Evolutionary conservation across 2,113 vertebrate species (phyloP), one percentile per base, ranked within the genome.

Genomic region (Lasiurus borealis): DNA sequence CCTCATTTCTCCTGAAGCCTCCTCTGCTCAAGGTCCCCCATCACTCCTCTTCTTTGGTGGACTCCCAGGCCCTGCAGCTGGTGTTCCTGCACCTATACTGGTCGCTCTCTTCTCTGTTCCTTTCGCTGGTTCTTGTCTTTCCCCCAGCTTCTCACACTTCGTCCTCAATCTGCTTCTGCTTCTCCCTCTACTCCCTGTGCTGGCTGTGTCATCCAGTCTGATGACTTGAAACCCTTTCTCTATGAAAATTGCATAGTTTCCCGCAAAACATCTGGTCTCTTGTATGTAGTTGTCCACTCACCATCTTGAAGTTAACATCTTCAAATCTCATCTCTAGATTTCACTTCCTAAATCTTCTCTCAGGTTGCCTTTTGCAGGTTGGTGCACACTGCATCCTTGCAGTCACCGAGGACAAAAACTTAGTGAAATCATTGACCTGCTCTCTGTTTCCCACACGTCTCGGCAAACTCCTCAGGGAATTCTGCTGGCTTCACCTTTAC

Each of bases 11-110:
- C 77, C 44, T 52, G 64, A 34, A 12, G 0, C 72, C 52, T 34
- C 50, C 21, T 31, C 2, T 52, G 40, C 48, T 48, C 68, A 21
- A 4, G 2, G 8, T 25, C 57, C 88, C 25, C 25, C 14, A 0
- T 62, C 25, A 15, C 15, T 13, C 36, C 36, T 69, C 34, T 27
- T 27, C 59, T 5, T n/a, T 0, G 44, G 19, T 62, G 59, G 48
- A 57, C 29, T 25, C 27, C 52, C 78, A 29, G 57, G 21, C 46
- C 5, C 15, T 66, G 69, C 1, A 0, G 16, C 89, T 54, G 25
- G 5, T 25, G 9, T 52, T 25, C 81, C 14, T 36, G 12, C 23
- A 0, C 1, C 5, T 21, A 18, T 3, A 1, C 13, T 6, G 4
- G 12, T 15, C 12, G 9, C 15, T 81, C 31, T 52, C 57, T 75